Evolutionary conservation across 2,888 invertebrate genomes (phyloP).

Genomic region (Lithosia quadra): DNA sequence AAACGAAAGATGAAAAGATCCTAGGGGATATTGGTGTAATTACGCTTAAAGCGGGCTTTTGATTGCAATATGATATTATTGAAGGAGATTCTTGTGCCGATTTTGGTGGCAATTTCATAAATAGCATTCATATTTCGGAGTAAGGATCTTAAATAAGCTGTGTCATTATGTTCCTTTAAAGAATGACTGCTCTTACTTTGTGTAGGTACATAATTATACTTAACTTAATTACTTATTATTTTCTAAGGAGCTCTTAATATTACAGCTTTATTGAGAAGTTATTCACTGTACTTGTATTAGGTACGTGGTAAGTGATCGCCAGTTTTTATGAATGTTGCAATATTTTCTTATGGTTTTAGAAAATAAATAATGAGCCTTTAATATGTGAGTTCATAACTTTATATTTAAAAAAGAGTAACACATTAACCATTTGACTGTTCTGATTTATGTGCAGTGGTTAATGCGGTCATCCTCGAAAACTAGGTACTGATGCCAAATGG

Average conservation of each 20-base stretch:
- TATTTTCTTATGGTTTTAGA: not conserved
- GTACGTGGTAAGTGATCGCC: not conserved
- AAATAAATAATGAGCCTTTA: not conserved
- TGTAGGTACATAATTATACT: not conserved
- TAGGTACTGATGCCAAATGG: not conserved
- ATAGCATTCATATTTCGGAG: not conserved
- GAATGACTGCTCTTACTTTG: not conserved
- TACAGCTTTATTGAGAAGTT: no score
- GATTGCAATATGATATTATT: slow-evolving; percentile 16
- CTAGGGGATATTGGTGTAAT: slow-evolving; percentile 6
- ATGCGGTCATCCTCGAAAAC: not conserved
- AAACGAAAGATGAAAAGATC: slow-evolving; percentile 17
- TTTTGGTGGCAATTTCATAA: not conserved
- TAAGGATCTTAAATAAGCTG: not conserved
- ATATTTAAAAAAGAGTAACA: not conserved
- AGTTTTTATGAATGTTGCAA: not conserved
- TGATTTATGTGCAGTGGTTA: not conserved
- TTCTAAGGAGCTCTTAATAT: not conserved
- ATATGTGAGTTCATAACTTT: not conserved
- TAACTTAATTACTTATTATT: not conserved
- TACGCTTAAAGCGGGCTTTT: slow-evolving; percentile 10
- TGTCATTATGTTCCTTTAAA: not conserved
- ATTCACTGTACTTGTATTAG: no score
- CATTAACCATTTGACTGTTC: not conserved
- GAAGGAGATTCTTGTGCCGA: slow-evolving; percentile 1